Base-by-base conservation (phyloP, 2,113 vertebrate species). In the Semnornis frantzii region DNA sequence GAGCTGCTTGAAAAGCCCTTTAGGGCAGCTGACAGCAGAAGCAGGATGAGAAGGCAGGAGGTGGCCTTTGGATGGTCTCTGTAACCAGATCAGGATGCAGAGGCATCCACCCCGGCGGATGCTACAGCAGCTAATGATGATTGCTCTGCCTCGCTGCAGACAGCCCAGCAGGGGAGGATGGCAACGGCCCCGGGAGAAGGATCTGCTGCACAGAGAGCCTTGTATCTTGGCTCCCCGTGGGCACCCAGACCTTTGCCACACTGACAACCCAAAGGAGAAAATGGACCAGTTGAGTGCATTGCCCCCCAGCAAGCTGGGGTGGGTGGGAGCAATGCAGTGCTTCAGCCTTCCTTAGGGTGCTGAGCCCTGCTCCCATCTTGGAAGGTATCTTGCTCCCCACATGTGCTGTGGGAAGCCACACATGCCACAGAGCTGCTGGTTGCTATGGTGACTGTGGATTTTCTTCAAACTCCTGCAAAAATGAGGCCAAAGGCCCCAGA, bases 371-470 rank as follows among this genome's bases (percentile, higher is more conserved):
- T 8, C 1, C 44, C 25, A 8, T 0, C 7, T 64, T 13, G 37
- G 73, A 62, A 70, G 70, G 87, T 25, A 12, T 62, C 72, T 9
- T 12, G 1, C 48, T 30, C 50, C 28, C 64, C 1, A 0, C 2
- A 0, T 3, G 54, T 31, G 68, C 60, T 0, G 0, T 3, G 0
- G 46, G 65, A 62, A 93, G 85, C 83, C 94, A 77, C 87, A 58
- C 46, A 21, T 7, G 19, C 64, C 92, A 77, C 44, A 10, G 89
- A 97, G 96, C 95, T 50, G 75, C 71, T 33, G 2, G 97, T 98
- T 97, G 84, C 97, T 54, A 97, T 93, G 93, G 97, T 37, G 86
- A 98, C 93, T 17, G 23, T 25, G 8, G 27, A 79, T 95, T 97
- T 80, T 62, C 94, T 80, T 87, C 74, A 87, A 95, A 96, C 87